Conservation (phyloP, 2,888 invertebrate genomes). For the Tiphia femorata region DNA sequence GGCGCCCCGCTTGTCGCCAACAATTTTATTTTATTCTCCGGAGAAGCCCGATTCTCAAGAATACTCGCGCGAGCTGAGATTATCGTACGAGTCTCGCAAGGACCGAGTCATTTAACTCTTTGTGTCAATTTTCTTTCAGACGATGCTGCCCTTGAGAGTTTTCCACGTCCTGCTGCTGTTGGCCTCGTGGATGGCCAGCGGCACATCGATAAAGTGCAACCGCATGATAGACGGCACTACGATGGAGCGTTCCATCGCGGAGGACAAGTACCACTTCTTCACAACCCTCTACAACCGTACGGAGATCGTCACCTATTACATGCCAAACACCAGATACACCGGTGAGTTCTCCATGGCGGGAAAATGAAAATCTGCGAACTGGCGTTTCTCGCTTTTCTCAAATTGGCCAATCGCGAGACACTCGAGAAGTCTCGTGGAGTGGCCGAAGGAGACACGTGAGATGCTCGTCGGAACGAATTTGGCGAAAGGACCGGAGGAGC, state of each 20-base stretch:
- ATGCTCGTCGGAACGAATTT: no score
- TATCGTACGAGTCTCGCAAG: background rate
- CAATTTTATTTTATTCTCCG: no score
- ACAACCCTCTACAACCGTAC: conserved; percentile 55
- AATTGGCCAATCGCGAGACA: no score
- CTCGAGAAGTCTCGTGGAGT: no score
- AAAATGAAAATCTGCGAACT: no score
- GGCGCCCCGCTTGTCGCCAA: no score
- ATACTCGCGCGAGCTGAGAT: no score
- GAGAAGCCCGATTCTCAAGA: no score
- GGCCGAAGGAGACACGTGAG: no score
- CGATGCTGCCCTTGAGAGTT: conserved; percentile 18
- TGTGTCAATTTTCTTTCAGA: conserved; percentile 24
- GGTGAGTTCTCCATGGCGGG: conserved; percentile 46
- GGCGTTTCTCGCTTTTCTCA: no score
- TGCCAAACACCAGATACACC: conserved; percentile 63
- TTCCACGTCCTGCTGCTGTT: conserved; percentile 36
- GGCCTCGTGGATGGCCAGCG: conserved; percentile 27
- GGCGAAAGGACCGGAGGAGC: no score
- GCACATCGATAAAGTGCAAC: conserved; percentile 51
- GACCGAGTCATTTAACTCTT: background rate
- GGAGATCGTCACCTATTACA: conserved; percentile 55
- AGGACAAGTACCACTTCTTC: conserved; percentile 52
- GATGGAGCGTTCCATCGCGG: conserved; percentile 46
- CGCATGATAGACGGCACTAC: conserved; percentile 50